Conservation (phyloP, 2,113 vertebrate genomes). For the Dasyornis broadbenti region DNA sequence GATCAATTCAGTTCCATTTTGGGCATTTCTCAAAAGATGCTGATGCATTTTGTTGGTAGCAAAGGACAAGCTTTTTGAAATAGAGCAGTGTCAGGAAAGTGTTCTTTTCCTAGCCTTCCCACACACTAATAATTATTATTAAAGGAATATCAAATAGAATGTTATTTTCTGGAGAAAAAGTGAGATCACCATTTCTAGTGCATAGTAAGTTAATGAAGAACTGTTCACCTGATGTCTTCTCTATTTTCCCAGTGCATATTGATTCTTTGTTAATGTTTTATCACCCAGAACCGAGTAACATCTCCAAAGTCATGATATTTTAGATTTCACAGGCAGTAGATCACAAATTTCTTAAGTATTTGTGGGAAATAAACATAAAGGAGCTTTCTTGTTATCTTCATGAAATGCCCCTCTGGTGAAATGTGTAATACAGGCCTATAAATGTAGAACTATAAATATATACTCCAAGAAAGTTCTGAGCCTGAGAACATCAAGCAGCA, state of each 20-base stretch:
- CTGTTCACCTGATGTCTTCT: not conserved
- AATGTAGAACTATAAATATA: slow-evolving; percentile 31
- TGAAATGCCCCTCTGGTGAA: not conserved
- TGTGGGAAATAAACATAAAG: not conserved
- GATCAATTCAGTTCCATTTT: not conserved
- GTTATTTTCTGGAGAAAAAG: not conserved
- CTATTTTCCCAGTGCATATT: not conserved
- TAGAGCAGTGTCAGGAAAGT: not conserved
- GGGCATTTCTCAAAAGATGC: not conserved
- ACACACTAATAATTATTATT: not conserved
- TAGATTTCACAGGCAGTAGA: not conserved
- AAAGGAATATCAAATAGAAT: not conserved
- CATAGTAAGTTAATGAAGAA: not conserved
- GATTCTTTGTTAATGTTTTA: not conserved
- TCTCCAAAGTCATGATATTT: not conserved
- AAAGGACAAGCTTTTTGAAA: not conserved
- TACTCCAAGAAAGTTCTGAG: slow-evolving; percentile 16
- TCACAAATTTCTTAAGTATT: not conserved
- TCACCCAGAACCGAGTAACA: not conserved
- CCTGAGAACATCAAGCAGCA: slow-evolving; percentile 23
- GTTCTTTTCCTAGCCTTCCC: not conserved
- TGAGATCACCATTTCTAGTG: not conserved
- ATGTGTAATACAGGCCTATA: not conserved
- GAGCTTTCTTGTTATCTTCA: not conserved
- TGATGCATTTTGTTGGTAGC: not conserved